Evolutionary conservation across 35 echinoderm and acorn worm genomes (phyloP), one percentile per base, ranked within the genome.

Genomic region (Holothuria glaberrima): DNA sequence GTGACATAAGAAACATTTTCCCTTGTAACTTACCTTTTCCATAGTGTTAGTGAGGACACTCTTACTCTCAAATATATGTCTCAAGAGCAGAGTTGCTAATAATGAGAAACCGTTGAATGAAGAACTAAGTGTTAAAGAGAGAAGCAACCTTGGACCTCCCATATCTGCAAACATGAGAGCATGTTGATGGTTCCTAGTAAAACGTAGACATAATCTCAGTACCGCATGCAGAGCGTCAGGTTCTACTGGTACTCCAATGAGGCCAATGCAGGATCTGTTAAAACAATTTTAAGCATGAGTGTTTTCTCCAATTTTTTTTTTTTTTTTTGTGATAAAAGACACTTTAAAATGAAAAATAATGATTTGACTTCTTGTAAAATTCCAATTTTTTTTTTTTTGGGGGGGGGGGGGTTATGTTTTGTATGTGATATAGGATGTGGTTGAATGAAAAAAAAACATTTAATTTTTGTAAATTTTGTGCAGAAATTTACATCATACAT

Each of bases 201-300:
- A 95, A 65, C 97, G 90, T 17, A 99, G 86, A 26, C 93, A 95
- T 31, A 95, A 38, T 50, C 97, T 86, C 54, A 99, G 90, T 17
- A 99, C 97, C 27, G 97, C 93, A 66, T 99, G 97, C 13, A 99
- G 68, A 22, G 93, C 92, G 76, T 99, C 97, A 30, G 97, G 93
- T 59, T 99, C 97, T n/a, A 99, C 93, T 34, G 97, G 93, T 24
- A 99, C 88, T 75, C 97, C 91, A 16, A 99, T 95, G 61, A 99
- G 71, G 13, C 97, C 91, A 54, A 99, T 94, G 66, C 97, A 99
- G 19, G 93, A 91, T 67, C 95, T 97, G 85, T 0, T 64, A 62
- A 24, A n/a, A n/a, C n/a, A n/a, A n/a, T n/a, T n/a, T n/a, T n/a
- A n/a, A n/a, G n/a, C n/a, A n/a, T n/a, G n/a, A n/a, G n/a, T n/a